Percentiles rank a stretch among this genome's conserved stretches.
These are phyloP conservation scores for Agrenia bidenticulata DNA, from an alignment of 2,888 invertebrate species.

Conservation along the genomic window DNA sequence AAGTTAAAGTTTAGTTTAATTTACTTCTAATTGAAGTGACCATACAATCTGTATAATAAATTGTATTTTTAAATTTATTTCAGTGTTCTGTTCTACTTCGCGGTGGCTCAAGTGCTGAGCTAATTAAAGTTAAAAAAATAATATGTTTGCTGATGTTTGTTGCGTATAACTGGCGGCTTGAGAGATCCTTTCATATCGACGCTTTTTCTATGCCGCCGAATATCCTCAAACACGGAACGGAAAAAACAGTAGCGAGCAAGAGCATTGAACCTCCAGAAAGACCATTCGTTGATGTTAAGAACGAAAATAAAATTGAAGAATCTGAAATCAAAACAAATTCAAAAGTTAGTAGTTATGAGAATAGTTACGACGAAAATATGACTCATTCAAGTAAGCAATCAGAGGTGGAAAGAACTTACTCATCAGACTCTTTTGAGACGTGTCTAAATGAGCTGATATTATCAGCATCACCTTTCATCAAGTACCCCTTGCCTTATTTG, in stretches of 20 bases:
- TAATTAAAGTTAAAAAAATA: constrained; percentile 79
- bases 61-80: constrained; percentile 16
- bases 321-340: no score
- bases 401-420: neutral
- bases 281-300: no score
- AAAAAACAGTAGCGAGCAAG: no score
- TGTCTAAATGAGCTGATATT: constrained; percentile 70
- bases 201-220: constrained; percentile 75
- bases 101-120: constrained; percentile 71
- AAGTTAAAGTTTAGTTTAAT: no score
- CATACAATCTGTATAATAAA: constrained; percentile 5
- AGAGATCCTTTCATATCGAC: constrained; percentile 85
- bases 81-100: constrained; percentile 78
- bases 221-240: no score
- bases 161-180: constrained; percentile 87
- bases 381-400: neutral
- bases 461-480: constrained; percentile 83
- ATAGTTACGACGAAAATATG: no score
- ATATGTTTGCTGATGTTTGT: constrained; percentile 78
- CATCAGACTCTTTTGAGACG: neutral
- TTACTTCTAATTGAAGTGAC: neutral
- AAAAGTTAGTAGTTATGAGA: no score
- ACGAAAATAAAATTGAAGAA: no score
- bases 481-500: constrained; percentile 80
- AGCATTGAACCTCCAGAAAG: no score